Evolutionary conservation across 2,113 vertebrate species (phyloP), one percentile per base, ranked within the genome.

Genomic region (Canis aureus): DNA sequence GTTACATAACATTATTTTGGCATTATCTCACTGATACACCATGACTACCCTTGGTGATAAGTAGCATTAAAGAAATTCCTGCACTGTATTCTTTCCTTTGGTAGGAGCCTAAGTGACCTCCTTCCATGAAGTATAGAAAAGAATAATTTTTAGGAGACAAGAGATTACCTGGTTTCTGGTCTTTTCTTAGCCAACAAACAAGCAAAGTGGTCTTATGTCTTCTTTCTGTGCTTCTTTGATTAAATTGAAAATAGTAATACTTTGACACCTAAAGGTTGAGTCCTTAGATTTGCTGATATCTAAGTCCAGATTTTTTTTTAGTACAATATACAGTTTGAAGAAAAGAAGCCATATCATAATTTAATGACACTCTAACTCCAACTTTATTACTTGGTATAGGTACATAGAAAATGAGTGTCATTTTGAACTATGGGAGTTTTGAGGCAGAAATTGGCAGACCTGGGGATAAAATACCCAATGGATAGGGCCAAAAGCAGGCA

Each of bases 311-410:
- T 78, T 85, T 80, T 76, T 76, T 87, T 35, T 55, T 7, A 67
- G 13, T 88, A 71, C 57, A 69, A 53, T 60, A 53, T 49, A 49
- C 6, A 38, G 3, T 81, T n/a, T 93, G 74, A 89, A 35, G 51
- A 96, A 74, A 49, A 57, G 64, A 95, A 92, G 17, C 16, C 57
- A 35, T 74, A 62, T 91, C 17, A 27, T 95, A 95, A 59, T 69
- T 95, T 76, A 91, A 96, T 64, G 71, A 79, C 25, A 53, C 29
- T 32, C 2, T 8, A 66, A 43, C n/a, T 79, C 25, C 43, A 96
- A 66, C 10, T 43, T 74, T 38, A 53, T 80, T n/a, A 84, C 9
- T 83, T 80, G 32, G 20, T 59, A 20, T 69, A 49, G 25, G 13
- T 66, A 25, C 23, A 69, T 11, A 74, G 55, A 32, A 81, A 59